Conservation (phyloP, 2,888 invertebrate species). For the Lumbricus terrestris region DNA sequence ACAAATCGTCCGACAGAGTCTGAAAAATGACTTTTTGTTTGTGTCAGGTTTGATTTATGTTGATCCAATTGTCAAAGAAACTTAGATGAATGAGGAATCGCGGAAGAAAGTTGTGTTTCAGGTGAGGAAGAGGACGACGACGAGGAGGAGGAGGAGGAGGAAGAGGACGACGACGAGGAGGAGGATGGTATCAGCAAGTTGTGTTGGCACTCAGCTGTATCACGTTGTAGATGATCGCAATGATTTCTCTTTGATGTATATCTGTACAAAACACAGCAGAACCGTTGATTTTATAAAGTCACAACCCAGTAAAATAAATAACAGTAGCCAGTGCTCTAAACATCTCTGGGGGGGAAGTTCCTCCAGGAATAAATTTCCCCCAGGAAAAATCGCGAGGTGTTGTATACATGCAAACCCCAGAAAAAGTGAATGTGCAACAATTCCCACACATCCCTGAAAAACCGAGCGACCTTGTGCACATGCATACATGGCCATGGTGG, state of each 20-base stretch:
- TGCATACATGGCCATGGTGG: no score
- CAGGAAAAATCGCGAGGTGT: no score
- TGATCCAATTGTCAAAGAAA: background rate
- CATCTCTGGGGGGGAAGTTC: no score
- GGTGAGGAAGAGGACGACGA: background rate
- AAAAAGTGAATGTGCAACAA: no score
- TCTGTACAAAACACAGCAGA: background rate
- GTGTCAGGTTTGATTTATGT: background rate
- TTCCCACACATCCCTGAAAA: no score
- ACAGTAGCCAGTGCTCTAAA: background rate
- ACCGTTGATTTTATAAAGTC: background rate
- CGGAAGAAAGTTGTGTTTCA: no score
- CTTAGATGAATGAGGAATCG: background rate
- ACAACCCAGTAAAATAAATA: background rate
- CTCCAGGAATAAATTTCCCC: no score
- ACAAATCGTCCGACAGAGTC: background rate
- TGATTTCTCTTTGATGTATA: background rate
- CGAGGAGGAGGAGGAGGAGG: background rate
- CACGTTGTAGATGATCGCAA: background rate
- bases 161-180: background rate
- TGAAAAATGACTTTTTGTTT: background rate
- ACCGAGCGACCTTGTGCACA: no score
- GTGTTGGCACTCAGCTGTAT: background rate
- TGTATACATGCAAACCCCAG: no score
- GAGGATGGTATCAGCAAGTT: background rate